A percentile compares a stretch with the other conserved stretches of the same genome.
phyloP scores from a whole-genome alignment of 2,888 invertebrate genomes.

The Pachymerium ferrugineum region DNA sequence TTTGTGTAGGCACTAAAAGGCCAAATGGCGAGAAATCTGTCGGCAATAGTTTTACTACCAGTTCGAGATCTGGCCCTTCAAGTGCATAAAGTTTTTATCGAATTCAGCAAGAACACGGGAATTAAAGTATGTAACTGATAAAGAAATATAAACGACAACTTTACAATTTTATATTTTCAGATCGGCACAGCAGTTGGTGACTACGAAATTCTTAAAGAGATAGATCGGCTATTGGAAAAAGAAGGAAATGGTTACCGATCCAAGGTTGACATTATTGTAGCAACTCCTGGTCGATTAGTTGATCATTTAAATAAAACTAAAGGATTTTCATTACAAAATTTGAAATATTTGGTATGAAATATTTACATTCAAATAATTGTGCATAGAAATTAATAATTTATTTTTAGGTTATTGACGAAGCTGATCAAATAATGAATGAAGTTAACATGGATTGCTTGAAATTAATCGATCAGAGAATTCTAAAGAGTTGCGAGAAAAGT shows the following conservation, averaged over 20 bases:
- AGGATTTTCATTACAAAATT: slow-evolving; percentile 40
- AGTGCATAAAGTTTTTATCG: slow-evolving; percentile 70
- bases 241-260: slow-evolving; percentile 36
- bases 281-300: slow-evolving; percentile 53
- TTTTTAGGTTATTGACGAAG: slow-evolving; percentile 79
- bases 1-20: slow-evolving; percentile 59
- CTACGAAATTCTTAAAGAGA: background rate
- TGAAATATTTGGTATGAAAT: slow-evolving; percentile 58
- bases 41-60: slow-evolving; percentile 86
- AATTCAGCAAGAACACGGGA: slow-evolving; percentile 50
- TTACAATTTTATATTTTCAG: background rate
- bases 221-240: background rate
- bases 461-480: slow-evolving; percentile 60
- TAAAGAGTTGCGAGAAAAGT: background rate
- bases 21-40: slow-evolving; percentile 60
- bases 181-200: background rate
- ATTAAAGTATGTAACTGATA: slow-evolving; percentile 52
- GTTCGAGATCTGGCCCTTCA: slow-evolving; percentile 87
- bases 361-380: background rate
- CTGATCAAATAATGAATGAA: slow-evolving; percentile 88
- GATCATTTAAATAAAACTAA: slow-evolving; percentile 51
- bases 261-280: slow-evolving; percentile 51
- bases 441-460: slow-evolving; percentile 86
- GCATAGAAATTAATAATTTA: background rate
- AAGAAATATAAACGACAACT: background rate